These are phyloP conservation scores for Ostrea edulis DNA, from an alignment of 1,140 invertebrate species.

Conservation along the genomic window DNA sequence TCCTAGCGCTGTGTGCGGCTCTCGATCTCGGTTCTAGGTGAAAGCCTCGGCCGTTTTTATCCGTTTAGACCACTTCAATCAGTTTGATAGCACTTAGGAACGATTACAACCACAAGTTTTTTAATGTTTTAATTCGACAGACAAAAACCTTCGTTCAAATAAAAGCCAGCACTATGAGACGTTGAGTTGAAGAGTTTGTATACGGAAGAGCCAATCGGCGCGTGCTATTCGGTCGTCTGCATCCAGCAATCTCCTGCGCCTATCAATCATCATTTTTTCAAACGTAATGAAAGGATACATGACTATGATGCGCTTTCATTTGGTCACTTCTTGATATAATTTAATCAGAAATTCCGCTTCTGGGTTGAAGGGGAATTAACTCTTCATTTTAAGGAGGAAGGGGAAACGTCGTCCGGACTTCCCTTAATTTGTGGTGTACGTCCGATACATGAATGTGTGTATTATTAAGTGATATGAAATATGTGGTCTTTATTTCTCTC, in stretches of 20 bases:
- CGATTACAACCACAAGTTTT: slow-evolving; percentile 1
- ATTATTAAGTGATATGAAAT: slow-evolving; percentile 41
- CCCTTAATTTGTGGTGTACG: background rate
- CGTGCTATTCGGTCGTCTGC: slow-evolving; percentile 38
- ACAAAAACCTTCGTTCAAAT: slow-evolving; percentile 21
- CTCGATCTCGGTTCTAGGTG: background rate
- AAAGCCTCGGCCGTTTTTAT: background rate
- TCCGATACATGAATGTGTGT: background rate
- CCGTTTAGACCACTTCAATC: background rate
- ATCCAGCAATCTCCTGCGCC: background rate
- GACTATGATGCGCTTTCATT: slow-evolving; percentile 2
- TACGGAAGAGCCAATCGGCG: slow-evolving; percentile 39
- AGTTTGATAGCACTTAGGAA: slow-evolving; percentile 22
- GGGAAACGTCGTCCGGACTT: background rate
- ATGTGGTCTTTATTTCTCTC: slow-evolving; percentile 19
- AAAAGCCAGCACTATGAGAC: slow-evolving; percentile 15
- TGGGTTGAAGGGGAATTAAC: background rate
- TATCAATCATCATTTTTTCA: slow-evolving; percentile 36
- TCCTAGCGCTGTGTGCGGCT: background rate
- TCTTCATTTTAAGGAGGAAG: background rate
- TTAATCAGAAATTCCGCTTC: background rate
- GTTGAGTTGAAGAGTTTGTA: slow-evolving; percentile 37
- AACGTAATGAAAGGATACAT: slow-evolving; percentile 37
- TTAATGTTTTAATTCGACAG: slow-evolving; percentile 18
- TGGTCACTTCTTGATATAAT: background rate